Conservation (phyloP, 1,140 invertebrate species). For the Brachionus sp. region DNA sequence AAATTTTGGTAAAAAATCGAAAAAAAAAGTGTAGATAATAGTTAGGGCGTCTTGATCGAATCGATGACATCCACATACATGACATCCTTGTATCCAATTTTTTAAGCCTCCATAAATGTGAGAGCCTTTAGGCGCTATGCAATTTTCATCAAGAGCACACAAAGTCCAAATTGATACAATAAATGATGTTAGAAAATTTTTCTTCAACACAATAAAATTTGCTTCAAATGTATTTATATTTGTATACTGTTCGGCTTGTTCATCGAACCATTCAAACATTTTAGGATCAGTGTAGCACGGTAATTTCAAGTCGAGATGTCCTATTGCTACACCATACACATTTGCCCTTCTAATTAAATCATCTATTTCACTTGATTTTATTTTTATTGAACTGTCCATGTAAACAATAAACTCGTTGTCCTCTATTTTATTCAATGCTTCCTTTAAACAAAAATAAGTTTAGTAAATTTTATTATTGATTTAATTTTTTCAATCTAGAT, state of each 20-base stretch:
- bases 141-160: neutral
- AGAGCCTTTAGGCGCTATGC: constrained; percentile 8
- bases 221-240: neutral
- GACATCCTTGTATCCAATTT: neutral
- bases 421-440: neutral
- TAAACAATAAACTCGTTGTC: neutral
- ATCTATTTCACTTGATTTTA: neutral
- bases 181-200: neutral
- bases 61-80: constrained; percentile 1
- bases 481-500: no score
- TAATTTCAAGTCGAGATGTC: neutral
- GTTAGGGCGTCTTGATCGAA: constrained; percentile 16
- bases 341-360: neutral
- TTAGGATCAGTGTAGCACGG: neutral
- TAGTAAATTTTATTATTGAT: no score
- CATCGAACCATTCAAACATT: constrained; percentile 26
- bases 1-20: neutral
- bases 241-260: neutral
- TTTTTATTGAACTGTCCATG: neutral
- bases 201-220: neutral
- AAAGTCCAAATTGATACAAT: neutral
- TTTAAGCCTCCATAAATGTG: neutral
- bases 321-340: neutral
- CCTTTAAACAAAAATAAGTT: neutral
- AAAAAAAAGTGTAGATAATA: constrained; percentile 4